Percentiles rank a stretch among this genome's conserved stretches.
Evolutionary conservation across 1,140 invertebrate genomes (phyloP).

Genomic region (Drosophila tani): DNA sequence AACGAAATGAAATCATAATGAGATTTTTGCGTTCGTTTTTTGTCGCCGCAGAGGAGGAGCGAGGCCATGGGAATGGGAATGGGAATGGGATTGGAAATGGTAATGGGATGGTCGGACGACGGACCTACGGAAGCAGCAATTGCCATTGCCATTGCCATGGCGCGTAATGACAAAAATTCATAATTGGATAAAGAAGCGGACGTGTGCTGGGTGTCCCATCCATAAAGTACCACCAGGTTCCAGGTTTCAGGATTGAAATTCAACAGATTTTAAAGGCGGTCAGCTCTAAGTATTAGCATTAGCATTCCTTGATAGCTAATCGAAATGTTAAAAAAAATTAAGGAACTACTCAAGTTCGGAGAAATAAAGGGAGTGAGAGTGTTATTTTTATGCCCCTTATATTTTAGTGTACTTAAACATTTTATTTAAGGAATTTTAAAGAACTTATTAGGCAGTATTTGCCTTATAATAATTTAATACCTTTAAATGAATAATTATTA

Average conservation of each 20-base stretch:
- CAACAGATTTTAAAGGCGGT: slow-evolving; percentile 24
- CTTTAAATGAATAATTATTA: no score
- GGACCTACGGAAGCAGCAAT: slow-evolving; percentile 36
- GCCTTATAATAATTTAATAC: no score
- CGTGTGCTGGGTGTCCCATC: slow-evolving; percentile 47
- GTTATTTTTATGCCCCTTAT: background rate
- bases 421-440: no score
- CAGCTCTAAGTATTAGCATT: slow-evolving; percentile 13
- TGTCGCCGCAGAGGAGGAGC: slow-evolving; percentile 52
- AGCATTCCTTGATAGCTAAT: slow-evolving; percentile 4
- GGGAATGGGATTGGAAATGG: slow-evolving; percentile 25
- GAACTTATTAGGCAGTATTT: no score
- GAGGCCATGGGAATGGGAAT: background rate
- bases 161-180: slow-evolving; percentile 82
- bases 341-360: background rate
- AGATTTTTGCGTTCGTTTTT: slow-evolving; percentile 82
- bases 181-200: slow-evolving; percentile 83
- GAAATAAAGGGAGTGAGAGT: background rate
- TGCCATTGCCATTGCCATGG: slow-evolving; percentile 61
- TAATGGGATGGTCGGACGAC: slow-evolving; percentile 9
- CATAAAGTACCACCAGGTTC: background rate
- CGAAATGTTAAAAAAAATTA: background rate
- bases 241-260: slow-evolving; percentile 46
- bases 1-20: slow-evolving; percentile 84
- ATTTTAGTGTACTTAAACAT: no score